phyloP scores from a whole-genome alignment of 1,140 invertebrate species.

The Orchestia grillus region DNA sequence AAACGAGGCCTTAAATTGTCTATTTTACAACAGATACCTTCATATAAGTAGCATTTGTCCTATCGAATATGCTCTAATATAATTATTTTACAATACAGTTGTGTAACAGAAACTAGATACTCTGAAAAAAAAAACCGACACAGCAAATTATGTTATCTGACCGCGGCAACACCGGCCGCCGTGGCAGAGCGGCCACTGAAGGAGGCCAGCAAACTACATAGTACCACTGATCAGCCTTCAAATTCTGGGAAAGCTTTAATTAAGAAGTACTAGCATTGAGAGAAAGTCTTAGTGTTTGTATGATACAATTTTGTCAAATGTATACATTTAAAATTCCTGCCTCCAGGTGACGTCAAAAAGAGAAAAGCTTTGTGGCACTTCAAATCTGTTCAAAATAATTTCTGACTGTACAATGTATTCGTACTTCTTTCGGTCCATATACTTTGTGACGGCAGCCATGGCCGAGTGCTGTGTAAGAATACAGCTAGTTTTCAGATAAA shows the following conservation, averaged over 20 bases:
- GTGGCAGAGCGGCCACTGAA: too few relatives aligned
- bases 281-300: not conserved
- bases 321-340: not conserved
- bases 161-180: too few relatives aligned
- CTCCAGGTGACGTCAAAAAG: not conserved
- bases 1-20: not conserved
- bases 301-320: not conserved
- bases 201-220: too few relatives aligned
- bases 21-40: not conserved
- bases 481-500: not conserved
- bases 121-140: not conserved
- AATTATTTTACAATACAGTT: not conserved
- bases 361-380: not conserved
- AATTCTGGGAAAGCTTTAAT: not conserved
- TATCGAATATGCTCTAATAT: not conserved
- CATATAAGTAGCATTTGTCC: not conserved
- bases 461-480: not conserved
- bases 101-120: not conserved
- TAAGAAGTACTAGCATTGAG: not conserved
- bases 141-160: not conserved
- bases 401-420: not conserved
- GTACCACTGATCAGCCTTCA: too few relatives aligned
- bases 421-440: not conserved
- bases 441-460: not conserved
- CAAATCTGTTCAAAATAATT: not conserved